phyloP scores from a whole-genome alignment of 2,113 vertebrate species.

The Probosciger aterrimus region DNA sequence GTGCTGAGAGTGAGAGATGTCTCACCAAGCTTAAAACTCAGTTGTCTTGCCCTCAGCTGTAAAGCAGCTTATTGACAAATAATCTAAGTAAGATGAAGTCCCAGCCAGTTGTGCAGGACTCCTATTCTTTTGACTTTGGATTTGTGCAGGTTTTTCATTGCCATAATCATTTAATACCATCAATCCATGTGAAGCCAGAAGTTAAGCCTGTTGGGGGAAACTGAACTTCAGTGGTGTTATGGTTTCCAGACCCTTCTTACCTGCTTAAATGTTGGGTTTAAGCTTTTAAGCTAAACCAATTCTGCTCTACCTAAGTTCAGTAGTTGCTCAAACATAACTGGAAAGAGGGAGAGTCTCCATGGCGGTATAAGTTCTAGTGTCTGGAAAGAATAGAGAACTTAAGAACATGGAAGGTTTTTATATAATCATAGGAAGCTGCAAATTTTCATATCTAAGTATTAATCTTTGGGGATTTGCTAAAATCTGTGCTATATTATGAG shows the following conservation, averaged over 20 bases:
- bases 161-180: neutral
- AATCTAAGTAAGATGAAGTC: neutral
- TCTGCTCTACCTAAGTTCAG: neutral
- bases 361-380: neutral
- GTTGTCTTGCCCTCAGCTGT: neutral
- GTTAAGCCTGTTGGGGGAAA: neutral
- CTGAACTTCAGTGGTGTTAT: neutral
- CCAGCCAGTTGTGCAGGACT: neutral
- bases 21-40: neutral
- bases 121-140: neutral
- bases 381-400: neutral
- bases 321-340: neutral
- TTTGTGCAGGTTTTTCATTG: neutral
- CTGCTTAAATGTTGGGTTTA: neutral
- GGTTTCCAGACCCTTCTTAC: neutral
- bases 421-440: neutral
- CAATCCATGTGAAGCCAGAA: neutral
- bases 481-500: neutral
- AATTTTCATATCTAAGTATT: neutral
- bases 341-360: neutral
- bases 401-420: neutral
- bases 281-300: neutral
- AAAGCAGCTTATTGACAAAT: neutral
- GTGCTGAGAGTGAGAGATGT: neutral
- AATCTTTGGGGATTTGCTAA: neutral